Conservation (phyloP, 2,113 vertebrate species). For the Oxyruncus cristatus region DNA sequence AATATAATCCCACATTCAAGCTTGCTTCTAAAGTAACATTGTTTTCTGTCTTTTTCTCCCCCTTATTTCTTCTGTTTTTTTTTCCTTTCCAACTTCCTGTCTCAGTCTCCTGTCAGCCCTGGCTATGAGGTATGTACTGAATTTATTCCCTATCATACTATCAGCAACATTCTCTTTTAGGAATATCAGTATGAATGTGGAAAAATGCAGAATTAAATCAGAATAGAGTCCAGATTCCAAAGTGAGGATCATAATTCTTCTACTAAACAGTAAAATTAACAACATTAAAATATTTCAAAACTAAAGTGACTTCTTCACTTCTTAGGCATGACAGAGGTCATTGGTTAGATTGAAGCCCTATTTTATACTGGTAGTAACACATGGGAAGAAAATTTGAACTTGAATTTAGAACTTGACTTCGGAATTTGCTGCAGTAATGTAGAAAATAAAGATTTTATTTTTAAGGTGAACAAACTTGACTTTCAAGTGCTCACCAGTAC, state of each 20-base stretch:
- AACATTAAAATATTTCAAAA: not conserved
- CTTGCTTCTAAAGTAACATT: constrained; percentile 58
- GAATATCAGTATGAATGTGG: not conserved
- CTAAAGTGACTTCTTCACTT: not conserved
- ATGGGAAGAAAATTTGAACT: not conserved
- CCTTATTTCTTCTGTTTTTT: constrained; percentile 38
- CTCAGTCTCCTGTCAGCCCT: constrained; percentile 88
- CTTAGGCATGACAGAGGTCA: not conserved
- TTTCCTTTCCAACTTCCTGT: constrained; percentile 57
- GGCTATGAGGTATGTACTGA: constrained; percentile 87
- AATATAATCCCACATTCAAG: not conserved
- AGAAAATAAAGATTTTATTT: not conserved
- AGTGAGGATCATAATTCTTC: not conserved
- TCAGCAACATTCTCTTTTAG: not conserved
- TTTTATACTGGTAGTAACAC: not conserved
- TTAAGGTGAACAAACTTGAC: not conserved
- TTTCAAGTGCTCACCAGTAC: not conserved
- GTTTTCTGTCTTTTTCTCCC: constrained; percentile 56
- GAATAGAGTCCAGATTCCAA: not conserved
- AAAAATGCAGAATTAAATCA: not conserved
- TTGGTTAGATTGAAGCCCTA: not conserved
- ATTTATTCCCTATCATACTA: not conserved
- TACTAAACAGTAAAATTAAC: not conserved
- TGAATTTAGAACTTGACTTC: not conserved
- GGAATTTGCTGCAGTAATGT: not conserved